Percentiles rank a stretch among this genome's conserved stretches.
These are phyloP conservation scores for Euplagia quadripunctaria DNA, from an alignment of 2,888 invertebrate genomes.

Conservation along the genomic window DNA sequence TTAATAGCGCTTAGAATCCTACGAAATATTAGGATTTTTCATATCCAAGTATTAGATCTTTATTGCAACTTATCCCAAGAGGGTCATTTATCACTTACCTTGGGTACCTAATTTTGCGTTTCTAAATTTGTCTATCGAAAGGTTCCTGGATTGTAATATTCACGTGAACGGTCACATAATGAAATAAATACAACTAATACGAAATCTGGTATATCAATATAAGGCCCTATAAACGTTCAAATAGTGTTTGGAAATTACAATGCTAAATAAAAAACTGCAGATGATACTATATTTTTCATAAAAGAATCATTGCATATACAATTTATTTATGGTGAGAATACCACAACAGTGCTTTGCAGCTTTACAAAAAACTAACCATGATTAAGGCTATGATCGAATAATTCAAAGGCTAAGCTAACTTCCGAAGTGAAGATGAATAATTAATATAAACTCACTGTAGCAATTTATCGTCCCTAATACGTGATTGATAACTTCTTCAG, in stretches of 20 bases:
- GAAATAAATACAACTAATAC: not conserved
- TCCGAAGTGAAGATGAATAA: not conserved
- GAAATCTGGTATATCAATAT: not conserved
- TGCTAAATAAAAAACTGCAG: not conserved
- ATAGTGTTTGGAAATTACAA: not conserved
- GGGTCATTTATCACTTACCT: conserved; percentile 38
- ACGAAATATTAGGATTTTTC: not conserved
- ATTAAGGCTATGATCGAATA: not conserved
- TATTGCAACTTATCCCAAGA: not conserved
- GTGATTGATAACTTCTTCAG: not conserved
- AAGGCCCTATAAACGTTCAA: not conserved
- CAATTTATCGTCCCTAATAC: not conserved
- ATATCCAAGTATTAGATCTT: conserved; percentile 31
- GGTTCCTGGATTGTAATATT: not conserved
- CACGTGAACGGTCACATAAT: not conserved
- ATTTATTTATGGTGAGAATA: not conserved
- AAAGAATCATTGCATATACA: not conserved
- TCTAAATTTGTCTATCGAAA: not conserved
- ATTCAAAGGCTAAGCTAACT: not conserved
- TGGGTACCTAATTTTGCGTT: not conserved
- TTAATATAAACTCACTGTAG: not conserved
- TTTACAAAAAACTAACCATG: not conserved
- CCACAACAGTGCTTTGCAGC: not conserved
- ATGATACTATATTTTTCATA: not conserved
- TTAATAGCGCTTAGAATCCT: conserved; percentile 29